These are phyloP conservation scores for Lemur catta DNA, from an alignment of 2,797 vertebrate genomes.

Conservation along the genomic window DNA sequence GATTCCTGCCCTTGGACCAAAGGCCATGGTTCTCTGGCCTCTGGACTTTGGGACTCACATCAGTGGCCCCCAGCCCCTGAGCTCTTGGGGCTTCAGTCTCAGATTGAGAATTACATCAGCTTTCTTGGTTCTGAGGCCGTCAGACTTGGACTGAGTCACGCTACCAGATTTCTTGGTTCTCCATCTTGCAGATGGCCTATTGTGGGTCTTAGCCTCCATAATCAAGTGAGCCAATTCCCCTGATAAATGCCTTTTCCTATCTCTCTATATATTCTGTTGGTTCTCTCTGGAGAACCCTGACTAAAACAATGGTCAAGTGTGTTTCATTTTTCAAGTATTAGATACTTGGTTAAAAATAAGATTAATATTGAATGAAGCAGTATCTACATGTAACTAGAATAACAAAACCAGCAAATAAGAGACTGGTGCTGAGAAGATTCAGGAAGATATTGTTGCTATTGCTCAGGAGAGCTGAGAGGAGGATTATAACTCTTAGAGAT, in stretches of 20 bases:
- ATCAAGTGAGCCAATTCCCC: background rate
- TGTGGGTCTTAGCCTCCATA: background rate
- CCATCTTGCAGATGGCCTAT: background rate
- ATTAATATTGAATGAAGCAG: background rate
- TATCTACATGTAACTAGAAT: background rate
- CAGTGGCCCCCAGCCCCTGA: fast-evolving
- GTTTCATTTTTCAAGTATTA: background rate
- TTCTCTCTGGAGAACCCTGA: background rate
- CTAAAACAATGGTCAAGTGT: background rate
- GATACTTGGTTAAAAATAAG: background rate
- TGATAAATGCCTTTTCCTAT: background rate
- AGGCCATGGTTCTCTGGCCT: background rate
- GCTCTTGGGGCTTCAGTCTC: background rate
- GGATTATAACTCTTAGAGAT: background rate
- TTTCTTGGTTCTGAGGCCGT: background rate
- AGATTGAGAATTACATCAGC: background rate
- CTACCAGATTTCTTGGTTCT: background rate
- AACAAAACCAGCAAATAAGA: background rate
- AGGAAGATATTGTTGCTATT: background rate
- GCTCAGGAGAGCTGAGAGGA: background rate
- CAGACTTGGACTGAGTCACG: background rate
- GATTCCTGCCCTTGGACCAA: background rate
- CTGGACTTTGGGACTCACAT: too few species aligned
- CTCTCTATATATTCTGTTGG: background rate
- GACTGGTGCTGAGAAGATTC: background rate